Evolutionary conservation across 2,797 vertebrate genomes (phyloP), one percentile per base, ranked within the genome.

Genomic region (Lithobates pipiens): DNA sequence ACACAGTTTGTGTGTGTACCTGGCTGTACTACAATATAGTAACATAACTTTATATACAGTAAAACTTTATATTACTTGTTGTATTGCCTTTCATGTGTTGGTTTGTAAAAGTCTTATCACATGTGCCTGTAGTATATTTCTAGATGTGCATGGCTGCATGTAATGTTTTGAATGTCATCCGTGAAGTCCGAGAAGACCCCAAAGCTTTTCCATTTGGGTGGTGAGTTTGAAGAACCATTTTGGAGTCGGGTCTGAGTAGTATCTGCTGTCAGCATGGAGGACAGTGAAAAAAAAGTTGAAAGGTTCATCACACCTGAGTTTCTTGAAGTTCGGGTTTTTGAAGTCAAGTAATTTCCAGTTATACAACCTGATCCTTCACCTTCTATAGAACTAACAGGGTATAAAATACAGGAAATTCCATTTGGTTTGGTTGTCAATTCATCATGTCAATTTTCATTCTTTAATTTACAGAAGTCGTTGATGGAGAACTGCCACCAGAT

Each of bases 381-480:
- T 39, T 73, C n/a, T 71, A 57, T 77, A 69, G 32, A 4, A 73
- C 36, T 74, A 42, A 25, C 32, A 10, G 76, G 72, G 77, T 61
- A 46, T n/a, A 10, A 79, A 69, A 68, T 83, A 29, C 61, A 83
- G 25, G 57, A 21, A 16, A 75, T 77, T 42, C 44, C 18, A 50
- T 25, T 61, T 71, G 1, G 27, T 72, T 79, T 67, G 36, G n/a
- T 83, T 29, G 57, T 87, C 77, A 18, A 85, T 46, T 65, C 57
- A 68, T 65, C 69, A 18, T 82, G 34, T 82, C 82, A 74, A 71
- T 85, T 82, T 84, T 80, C 68, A 68, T 88, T 85, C 54, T 82
- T 74, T 83, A 65, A 82, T 78, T 87, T 85, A 27, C 67, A 84
- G 77, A 70, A 1, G 18, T 46, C 68, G 50, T 2, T 65, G 63